These are phyloP conservation scores for Silurus glanis DNA, from an alignment of 2,113 vertebrate species.

Conservation along the genomic window DNA sequence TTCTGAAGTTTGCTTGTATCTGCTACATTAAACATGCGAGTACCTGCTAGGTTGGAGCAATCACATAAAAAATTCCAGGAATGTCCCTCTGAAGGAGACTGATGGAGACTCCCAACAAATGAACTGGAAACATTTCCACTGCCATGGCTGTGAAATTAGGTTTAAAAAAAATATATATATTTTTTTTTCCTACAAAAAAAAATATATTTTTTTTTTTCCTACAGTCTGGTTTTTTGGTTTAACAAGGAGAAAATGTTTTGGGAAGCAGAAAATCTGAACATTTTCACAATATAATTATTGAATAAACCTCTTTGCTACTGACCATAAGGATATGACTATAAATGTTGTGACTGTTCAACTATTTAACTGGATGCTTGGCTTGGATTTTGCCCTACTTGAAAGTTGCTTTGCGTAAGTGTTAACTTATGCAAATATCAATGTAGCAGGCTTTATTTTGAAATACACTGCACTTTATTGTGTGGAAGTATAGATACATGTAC, in stretches of 20 bases:
- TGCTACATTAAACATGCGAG: not conserved
- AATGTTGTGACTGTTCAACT: not conserved
- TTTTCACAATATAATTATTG: not conserved
- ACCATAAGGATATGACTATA: no score
- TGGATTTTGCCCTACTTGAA: no score
- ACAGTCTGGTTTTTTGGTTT: not conserved
- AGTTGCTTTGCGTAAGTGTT: not conserved
- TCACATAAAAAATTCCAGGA: not conserved
- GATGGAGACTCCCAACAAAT: not conserved
- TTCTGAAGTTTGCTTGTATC: not conserved
- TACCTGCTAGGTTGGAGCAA: not conserved
- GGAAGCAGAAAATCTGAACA: not conserved
- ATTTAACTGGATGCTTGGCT: not conserved
- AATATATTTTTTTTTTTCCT: not conserved
- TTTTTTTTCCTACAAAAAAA: no score
- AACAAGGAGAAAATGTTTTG: not conserved
- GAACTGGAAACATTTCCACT: not conserved
- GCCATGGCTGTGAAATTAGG: not conserved
- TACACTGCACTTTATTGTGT: not conserved
- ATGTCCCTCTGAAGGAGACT: not conserved
- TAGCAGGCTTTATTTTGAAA: not conserved
- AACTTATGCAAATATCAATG: not conserved
- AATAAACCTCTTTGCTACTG: not conserved
- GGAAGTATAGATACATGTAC: not conserved
- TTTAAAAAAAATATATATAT: no score